Base-by-base conservation (phyloP, 2,113 vertebrate genomes). In the Gavia stellata region DNA sequence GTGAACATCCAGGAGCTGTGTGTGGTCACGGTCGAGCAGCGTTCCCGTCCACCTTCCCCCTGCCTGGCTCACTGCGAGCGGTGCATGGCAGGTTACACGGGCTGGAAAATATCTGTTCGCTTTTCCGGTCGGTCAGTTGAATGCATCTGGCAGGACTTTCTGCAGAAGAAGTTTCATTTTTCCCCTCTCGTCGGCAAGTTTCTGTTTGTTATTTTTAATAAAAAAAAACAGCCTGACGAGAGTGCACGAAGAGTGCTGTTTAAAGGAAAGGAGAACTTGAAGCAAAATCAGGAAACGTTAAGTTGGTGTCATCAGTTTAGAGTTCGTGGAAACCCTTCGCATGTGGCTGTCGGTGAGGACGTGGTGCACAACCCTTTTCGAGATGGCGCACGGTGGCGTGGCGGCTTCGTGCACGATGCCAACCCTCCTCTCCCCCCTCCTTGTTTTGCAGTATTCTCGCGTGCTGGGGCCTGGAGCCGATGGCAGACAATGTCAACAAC, bases 401-500 rank as follows among this genome's bases (percentile, higher is more conserved):
- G 38, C 3, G 0, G 40, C 25, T 12, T 5, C 3, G 0, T 9
- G 4, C 21, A 0, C 2, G 2, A 6, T 40, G 9, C 67, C 49
- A 14, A 19, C 25, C 72, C 44, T 3, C 1, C 1, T 7, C 31
- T 45, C 17, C 7, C 34, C 26, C 17, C 5, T 53, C 24, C 24
- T 42, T 61, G 38, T 44, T 8, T 59, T 6, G 1, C 83, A 97
- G 97, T 19, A 38, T 96, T 96, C 96, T 96, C 66, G 6, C 42
- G 94, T 16, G 40, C 79, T 10, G 86, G 92, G 97, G 86, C 77
- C 89, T 19, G 31, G 98, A 93, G 94, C 98, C 56, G 96, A 98
- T 98, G 98, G 98, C 98, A 93, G 61, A 99, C 91, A 44, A 99
- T 99, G 99, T 99, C 99, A 78, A 98, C 98, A 16, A 99, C 98